Evolutionary conservation across 2,113 vertebrate species (phyloP).

Genomic region (Choloepus hoffmanni): DNA sequence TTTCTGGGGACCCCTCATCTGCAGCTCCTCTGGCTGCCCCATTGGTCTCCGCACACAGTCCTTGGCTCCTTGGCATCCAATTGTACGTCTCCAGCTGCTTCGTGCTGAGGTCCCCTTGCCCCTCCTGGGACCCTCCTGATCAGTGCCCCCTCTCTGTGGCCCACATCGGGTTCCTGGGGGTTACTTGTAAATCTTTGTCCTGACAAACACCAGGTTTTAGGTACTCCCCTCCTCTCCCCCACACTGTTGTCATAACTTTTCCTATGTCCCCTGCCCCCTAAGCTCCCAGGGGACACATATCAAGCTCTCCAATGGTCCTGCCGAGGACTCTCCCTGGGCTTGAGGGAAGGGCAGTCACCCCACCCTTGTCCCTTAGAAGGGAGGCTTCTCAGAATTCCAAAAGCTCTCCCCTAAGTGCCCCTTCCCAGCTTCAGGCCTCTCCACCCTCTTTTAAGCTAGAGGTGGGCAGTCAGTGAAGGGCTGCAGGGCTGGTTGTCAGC

Average conservation of each 20-base stretch:
- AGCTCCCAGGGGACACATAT: background rate
- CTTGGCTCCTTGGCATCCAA: accelerated
- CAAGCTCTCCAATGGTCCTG: background rate
- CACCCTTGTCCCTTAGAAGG: background rate
- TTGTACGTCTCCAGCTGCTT: accelerated
- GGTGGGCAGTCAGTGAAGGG: background rate
- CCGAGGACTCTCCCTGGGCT: background rate
- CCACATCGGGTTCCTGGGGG: background rate
- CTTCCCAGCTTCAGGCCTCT: background rate
- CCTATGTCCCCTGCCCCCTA: background rate
- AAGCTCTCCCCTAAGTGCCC: too few species aligned
- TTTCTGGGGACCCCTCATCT: background rate
- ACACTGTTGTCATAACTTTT: accelerated
- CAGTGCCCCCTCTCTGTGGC: accelerated
- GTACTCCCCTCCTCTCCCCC: background rate
- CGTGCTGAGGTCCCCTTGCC: accelerated
- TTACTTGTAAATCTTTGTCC: background rate
- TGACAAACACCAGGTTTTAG: background rate
- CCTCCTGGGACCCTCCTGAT: background rate
- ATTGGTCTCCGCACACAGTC: accelerated
- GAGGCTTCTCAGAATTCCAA: background rate
- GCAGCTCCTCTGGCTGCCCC: background rate
- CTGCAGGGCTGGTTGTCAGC: background rate
- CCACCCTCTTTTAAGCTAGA: background rate
- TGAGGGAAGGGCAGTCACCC: too few species aligned